Evolutionary conservation across 2,113 vertebrate species (phyloP).

Genomic region (Ochotona curzoniae): DNA sequence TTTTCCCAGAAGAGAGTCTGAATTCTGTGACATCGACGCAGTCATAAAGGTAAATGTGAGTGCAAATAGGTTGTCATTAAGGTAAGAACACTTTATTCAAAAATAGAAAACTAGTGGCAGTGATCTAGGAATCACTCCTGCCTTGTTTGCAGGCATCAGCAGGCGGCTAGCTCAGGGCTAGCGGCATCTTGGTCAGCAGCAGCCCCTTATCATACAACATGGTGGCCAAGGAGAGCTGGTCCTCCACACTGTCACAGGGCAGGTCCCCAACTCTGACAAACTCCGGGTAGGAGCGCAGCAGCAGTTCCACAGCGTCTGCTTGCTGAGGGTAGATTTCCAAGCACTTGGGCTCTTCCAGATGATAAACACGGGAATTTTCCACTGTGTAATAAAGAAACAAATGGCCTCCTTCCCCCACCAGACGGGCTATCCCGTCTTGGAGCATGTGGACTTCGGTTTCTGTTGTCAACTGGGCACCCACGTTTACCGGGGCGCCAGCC

Average conservation of each 20-base stretch:
- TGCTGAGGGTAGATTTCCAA: slow-evolving; percentile 93
- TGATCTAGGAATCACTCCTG: not conserved
- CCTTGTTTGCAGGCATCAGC: not conserved
- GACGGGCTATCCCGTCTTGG: slow-evolving; percentile 89
- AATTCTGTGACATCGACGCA: slow-evolving; percentile 44
- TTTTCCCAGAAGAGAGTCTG: slow-evolving; percentile 22
- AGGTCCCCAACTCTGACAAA: slow-evolving; percentile 89
- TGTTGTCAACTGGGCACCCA: slow-evolving; percentile 85
- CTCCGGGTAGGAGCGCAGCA: slow-evolving; percentile 94
- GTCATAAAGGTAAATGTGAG: slow-evolving; percentile 74
- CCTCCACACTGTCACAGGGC: slow-evolving; percentile 90
- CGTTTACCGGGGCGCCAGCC: slow-evolving; percentile 83
- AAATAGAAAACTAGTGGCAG: not conserved
- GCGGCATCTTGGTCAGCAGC: slow-evolving; percentile 86
- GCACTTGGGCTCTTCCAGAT: slow-evolving; percentile 94
- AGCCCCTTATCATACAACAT: slow-evolving; percentile 89
- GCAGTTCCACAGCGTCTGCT: slow-evolving; percentile 92
- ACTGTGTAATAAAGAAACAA: slow-evolving; percentile 92
- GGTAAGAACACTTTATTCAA: slow-evolving; percentile 37
- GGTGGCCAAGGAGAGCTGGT: slow-evolving; percentile 87
- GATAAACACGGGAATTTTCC: slow-evolving; percentile 96
- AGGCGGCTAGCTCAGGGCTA: slow-evolving; percentile 68
- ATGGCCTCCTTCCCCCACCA: slow-evolving; percentile 92
- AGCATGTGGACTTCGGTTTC: slow-evolving; percentile 92
- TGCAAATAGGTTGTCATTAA: slow-evolving; percentile 25